Conservation (phyloP, 2,797 vertebrate species). For the Parauchenoglanis punctatus region DNA sequence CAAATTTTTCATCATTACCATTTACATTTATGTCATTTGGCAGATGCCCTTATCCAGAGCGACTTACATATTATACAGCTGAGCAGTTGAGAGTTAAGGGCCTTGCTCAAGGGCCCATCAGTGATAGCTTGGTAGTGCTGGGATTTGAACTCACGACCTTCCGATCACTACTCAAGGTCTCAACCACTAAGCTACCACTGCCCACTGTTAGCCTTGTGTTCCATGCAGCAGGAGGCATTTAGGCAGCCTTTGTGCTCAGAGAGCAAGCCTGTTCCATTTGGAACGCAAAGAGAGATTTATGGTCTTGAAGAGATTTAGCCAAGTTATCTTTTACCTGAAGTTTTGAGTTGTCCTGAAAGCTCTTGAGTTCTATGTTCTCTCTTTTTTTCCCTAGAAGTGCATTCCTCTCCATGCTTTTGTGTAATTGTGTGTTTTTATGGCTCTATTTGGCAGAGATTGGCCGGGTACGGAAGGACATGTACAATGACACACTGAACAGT, state of each 20-base stretch:
- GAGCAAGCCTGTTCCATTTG: not conserved
- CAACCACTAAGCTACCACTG: too few relatives aligned
- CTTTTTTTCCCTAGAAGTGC: not conserved
- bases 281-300: not conserved
- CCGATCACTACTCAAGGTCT: too few relatives aligned
- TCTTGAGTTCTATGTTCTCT: slow-evolving; percentile 9
- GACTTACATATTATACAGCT: too few relatives aligned
- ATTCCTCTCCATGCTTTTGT: slow-evolving; percentile 27
- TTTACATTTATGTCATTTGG: too few relatives aligned
- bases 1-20: not conserved
- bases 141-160: too few relatives aligned
- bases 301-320: slow-evolving; percentile 12
- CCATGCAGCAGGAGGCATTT: not conserved
- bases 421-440: slow-evolving; percentile 48
- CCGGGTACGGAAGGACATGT: slow-evolving; percentile 93
- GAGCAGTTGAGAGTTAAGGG: too few relatives aligned
- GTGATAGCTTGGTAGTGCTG: too few relatives aligned
- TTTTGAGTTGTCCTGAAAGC: slow-evolving; percentile 22
- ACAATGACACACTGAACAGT: slow-evolving; percentile 89
- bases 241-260: not conserved
- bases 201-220: not conserved
- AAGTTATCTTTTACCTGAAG: slow-evolving; percentile 35
- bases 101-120: too few relatives aligned
- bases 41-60: too few relatives aligned
- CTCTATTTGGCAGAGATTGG: slow-evolving; percentile 81